These are phyloP conservation scores for Pseudoips prasinana DNA, from an alignment of 2,888 invertebrate genomes.

Conservation along the genomic window DNA sequence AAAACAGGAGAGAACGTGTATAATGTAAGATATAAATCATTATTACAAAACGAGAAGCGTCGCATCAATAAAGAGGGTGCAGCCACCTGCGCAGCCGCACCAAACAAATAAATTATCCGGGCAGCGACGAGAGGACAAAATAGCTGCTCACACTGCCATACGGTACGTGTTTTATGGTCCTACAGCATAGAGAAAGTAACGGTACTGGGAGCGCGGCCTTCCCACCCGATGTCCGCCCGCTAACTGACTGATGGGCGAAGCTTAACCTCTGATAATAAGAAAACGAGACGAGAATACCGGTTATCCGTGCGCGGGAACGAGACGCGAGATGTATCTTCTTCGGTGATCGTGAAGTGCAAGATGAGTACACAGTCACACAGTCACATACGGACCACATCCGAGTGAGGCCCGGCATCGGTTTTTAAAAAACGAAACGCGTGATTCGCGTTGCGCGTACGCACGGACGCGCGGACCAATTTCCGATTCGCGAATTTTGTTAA, in stretches of 20 bases:
- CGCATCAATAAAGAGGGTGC: conserved; percentile 33
- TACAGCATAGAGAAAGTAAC: conserved; percentile 68
- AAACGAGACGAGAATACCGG: conserved; percentile 56
- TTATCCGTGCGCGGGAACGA: conserved; percentile 40
- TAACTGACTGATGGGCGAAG: conserved; percentile 78
- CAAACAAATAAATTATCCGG: conserved; percentile 57
- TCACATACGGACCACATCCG: conserved; percentile 79
- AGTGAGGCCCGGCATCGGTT: conserved; percentile 71
- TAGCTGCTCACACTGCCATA: conserved; percentile 55
- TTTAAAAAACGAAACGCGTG: conserved; percentile 66
- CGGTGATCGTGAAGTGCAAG: conserved; percentile 79
- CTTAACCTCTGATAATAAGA: conserved; percentile 80
- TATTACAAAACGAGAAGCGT: conserved; percentile 30
- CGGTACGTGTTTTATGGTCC: conserved; percentile 65
- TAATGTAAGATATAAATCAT: conserved; percentile 33
- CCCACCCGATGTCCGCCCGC: conserved; percentile 68
- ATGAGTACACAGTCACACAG: conserved; percentile 81
- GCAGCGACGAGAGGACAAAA: conserved; percentile 55
- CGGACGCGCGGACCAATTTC: conserved; percentile 56
- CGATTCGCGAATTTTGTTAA: conserved; percentile 39
- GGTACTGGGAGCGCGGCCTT: conserved; percentile 65
- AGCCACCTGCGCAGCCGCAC: conserved; percentile 52
- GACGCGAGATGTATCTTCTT: conserved; percentile 73
- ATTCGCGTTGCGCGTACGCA: conserved; percentile 70
- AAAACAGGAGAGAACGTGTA: conserved; percentile 14